These are phyloP conservation scores for Boulengeromyrus knoepffleri DNA, from an alignment of 2,113 vertebrate species.

Conservation along the genomic window DNA sequence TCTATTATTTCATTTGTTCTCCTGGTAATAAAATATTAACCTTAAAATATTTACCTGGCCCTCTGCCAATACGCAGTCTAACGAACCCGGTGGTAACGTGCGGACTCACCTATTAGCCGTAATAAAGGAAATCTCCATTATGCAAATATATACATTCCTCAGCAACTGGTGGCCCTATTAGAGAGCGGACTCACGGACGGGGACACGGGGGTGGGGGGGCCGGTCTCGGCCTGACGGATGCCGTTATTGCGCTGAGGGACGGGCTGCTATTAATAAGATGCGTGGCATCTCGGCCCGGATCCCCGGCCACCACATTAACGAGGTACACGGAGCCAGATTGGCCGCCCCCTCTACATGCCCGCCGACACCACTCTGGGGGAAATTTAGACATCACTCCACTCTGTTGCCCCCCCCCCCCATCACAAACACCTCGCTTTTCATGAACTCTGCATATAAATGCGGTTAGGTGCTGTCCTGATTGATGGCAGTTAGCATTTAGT, in stretches of 20 bases:
- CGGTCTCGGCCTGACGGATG: neutral
- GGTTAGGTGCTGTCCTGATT: conserved; percentile 81
- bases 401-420: conserved; percentile 7
- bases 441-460: conserved; percentile 68
- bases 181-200: neutral
- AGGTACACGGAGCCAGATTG: conserved; percentile 31
- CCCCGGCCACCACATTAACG: conserved; percentile 44
- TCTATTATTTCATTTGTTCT: neutral
- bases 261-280: conserved; percentile 18
- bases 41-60: neutral
- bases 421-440: conserved; percentile 17
- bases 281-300: conserved; percentile 16
- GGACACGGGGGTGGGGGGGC: neutral
- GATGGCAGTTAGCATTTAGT: conserved; percentile 91
- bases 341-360: conserved; percentile 57
- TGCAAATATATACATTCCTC: neutral
- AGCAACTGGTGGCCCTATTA: neutral
- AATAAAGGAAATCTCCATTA: conserved; percentile 12
- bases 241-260: conserved; percentile 25
- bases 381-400: conserved; percentile 67
- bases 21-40: neutral
- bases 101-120: neutral
- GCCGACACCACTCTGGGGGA: conserved; percentile 53
- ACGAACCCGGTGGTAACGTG: neutral
- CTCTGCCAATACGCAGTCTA: neutral